phyloP scores from a whole-genome alignment of 2,113 vertebrate genomes.

The Murina feae region DNA sequence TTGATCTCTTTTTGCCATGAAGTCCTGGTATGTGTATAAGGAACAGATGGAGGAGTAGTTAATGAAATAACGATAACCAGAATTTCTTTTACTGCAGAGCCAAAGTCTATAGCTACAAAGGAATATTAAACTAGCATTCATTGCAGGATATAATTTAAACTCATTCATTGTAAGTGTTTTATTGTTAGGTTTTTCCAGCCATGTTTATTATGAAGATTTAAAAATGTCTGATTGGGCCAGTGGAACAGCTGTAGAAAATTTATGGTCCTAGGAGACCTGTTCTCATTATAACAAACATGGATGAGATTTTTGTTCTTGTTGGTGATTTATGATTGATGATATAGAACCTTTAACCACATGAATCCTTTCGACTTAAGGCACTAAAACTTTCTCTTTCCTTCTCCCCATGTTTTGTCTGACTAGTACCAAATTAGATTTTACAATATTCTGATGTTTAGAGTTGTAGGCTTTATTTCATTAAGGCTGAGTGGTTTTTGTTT shows the following conservation, averaged over 20 bases:
- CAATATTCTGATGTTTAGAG: constrained; percentile 39
- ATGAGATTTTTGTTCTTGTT: constrained; percentile 4
- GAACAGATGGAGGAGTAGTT: constrained; percentile 70
- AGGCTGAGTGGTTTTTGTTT: not conserved
- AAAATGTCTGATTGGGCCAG: constrained; percentile 60
- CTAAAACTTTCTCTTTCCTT: constrained; percentile 1
- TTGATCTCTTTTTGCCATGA: constrained; percentile 68
- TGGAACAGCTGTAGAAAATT: constrained; percentile 43
- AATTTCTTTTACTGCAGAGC: constrained; percentile 44
- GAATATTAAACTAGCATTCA: constrained; percentile 23
- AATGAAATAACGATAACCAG: constrained; percentile 61
- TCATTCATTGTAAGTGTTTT: constrained; percentile 56
- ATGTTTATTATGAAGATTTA: constrained; percentile 58
- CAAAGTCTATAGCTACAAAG: constrained; percentile 51
- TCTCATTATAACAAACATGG: constrained; percentile 37
- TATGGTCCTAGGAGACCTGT: not conserved
- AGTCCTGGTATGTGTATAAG: constrained; percentile 63
- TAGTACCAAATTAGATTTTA: constrained; percentile 58
- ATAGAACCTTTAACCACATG: not conserved
- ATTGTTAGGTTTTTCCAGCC: constrained; percentile 56
- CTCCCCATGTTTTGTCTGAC: constrained; percentile 42
- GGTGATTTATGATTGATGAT: constrained; percentile 37
- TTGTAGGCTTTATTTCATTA: constrained; percentile 33
- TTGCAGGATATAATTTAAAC: constrained; percentile 53
- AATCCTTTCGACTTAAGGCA: constrained; percentile 40